Evolutionary conservation across 2,113 vertebrate genomes (phyloP), one percentile per base, ranked within the genome.

Genomic region (Atlantisia rogersi): DNA sequence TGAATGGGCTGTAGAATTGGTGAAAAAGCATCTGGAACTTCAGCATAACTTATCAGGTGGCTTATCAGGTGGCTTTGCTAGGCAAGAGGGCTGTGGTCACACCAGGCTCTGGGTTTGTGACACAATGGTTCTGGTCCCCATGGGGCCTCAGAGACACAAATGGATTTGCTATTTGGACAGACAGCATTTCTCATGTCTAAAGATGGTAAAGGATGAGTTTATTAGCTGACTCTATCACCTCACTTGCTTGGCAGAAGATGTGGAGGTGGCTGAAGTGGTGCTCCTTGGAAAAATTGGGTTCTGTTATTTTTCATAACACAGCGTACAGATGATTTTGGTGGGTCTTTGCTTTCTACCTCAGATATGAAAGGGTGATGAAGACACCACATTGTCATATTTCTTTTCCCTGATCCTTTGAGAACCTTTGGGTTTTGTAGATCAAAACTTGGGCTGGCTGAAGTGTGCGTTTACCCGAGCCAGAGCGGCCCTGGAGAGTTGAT

Each of bases 321-420:
- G 10, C 40, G 2, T 2, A 3, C 18, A 40, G 62, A 15, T 52
- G 40, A 5, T 75, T 52, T 52, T 5, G 63, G 19, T 11, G 35
- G 50, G 29, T 32, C 63, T 58, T 20, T 31, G 28, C 76, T 70
- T n/a, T 44, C 26, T 5, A n/a, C 17, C 26, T 62, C 5, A 1
- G 37, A 9, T 13, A 4, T 16, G 55, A 31, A 39, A 6, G 56
- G 25, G 56, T 32, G 16, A 1, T 16, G 22, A 56, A 39, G 46
- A 5, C 17, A 10, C 25, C 1, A 2, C 7, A 3, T 3, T 16
- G 39, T 59, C 46, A 16, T 44, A 2, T 9, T 39, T 50, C 56
- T 56, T 63, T 40, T 17, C 26, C 6, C 25, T n/a, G 1, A 32
- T 65, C 44, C 19, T 40, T 42, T 26, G 59, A 70, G 58, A 65